Base-by-base conservation (phyloP, 2,797 vertebrate species). In the Platyrinchus mystaceus region DNA sequence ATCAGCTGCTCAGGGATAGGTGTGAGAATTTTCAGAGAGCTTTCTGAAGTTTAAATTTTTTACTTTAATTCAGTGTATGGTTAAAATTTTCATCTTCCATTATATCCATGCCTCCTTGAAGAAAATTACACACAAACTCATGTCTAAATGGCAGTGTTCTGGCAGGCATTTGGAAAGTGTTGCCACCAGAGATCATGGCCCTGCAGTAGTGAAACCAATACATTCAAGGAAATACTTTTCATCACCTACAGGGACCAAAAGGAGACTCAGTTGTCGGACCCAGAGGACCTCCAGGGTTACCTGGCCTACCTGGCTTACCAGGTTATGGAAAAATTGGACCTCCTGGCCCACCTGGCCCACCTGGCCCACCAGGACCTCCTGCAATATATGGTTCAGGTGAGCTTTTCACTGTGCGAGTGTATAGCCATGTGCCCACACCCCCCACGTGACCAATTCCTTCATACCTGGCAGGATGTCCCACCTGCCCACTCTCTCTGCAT, bases 301-400 rank as follows among this genome's bases (percentile, higher is more conserved):
- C 98, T 74, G 99, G 99, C 22, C 96, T 98, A 68, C 98, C 99
- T 52, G 99, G 99, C 9, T 71, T 97, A 63, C 98, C 99, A 82
- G 99, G 99, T 22, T 98, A 98, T 78, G 99, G 99, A 89, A 98
- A 98, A 97, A 95, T 96, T 64, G 99, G 99, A 93, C 95, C 97
- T 8, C 98, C 97, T 12, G 99, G 99, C 2, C 98, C 98, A 32
- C 98, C 98, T 1, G 99, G 99, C 6, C 98, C 98, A 62, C 97
- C 99, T 4, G 99, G 99, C 32, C 98, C 98, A 9, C 98, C 98
- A 36, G 98, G 97, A 5, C 97, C 98, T 14, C 93, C 97, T 19
- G 96, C 97, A 78, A 97, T 97, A 95, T 98, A 98, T 49, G 97
- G 98, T 37, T 98, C 98, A 97, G 98, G 99, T 99, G 93, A 84